phyloP scores from a whole-genome alignment of 2,888 invertebrate genomes.

The Osmoderma eremita region DNA sequence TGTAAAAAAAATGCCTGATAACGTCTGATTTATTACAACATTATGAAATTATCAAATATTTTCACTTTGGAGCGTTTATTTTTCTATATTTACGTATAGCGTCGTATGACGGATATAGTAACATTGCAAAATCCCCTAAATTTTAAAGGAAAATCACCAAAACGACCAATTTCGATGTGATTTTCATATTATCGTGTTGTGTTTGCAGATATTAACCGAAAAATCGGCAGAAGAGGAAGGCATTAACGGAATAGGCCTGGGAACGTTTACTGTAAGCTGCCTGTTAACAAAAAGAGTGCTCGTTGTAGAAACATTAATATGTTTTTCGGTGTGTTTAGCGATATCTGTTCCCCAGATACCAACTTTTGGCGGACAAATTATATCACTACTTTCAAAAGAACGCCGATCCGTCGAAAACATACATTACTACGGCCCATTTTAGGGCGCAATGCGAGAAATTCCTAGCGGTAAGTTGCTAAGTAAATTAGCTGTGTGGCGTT shows the following conservation, averaged over 20 bases:
- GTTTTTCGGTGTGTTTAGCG: conserved; percentile 65
- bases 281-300: conserved; percentile 43
- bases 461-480: conserved; percentile 61
- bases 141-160: no score
- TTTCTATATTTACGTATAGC: no score
- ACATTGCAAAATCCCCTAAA: no score
- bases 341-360: conserved; percentile 82
- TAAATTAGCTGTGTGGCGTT: neutral
- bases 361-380: conserved; percentile 75
- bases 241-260: conserved; percentile 75
- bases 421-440: conserved; percentile 74
- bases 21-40: no score
- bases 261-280: conserved; percentile 70
- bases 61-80: no score
- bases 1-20: no score
- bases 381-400: conserved; percentile 72
- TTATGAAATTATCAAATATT: no score
- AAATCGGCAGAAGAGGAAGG: conserved; percentile 76
- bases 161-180: no score
- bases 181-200: conserved; percentile 47
- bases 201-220: conserved; percentile 74
- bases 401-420: conserved; percentile 70
- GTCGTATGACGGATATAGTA: no score
- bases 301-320: conserved; percentile 43
- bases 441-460: conserved; percentile 78